Percentiles rank a stretch among this genome's conserved stretches.
phyloP scores from a whole-genome alignment of 2,113 vertebrate genomes.

The Tragelaphus buxtoni region DNA sequence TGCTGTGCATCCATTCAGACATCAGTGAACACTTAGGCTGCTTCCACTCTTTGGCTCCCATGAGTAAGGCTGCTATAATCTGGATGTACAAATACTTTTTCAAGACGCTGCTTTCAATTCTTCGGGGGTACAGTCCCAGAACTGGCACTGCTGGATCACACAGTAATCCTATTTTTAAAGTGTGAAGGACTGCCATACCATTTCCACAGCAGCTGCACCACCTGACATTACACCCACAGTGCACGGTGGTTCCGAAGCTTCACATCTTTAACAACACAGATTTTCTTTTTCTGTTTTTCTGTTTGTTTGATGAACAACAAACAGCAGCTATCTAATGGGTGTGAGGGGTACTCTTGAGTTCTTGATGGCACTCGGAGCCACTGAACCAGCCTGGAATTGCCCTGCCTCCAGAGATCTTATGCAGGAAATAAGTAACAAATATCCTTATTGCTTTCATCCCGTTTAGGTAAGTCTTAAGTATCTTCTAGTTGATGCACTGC shows the following conservation, averaged over 20 bases:
- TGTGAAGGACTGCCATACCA: background rate
- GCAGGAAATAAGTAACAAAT: background rate
- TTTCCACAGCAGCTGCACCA: background rate
- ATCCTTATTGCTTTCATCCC: background rate
- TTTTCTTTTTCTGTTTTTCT: background rate
- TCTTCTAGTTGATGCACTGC: background rate
- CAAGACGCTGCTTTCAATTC: background rate
- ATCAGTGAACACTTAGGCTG: background rate
- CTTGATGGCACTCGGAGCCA: background rate
- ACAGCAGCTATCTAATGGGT: background rate
- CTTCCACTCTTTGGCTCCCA: background rate
- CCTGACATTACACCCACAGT: background rate
- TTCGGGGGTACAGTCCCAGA: background rate
- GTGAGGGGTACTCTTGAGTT: background rate
- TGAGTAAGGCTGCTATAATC: background rate
- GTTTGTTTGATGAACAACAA: background rate
- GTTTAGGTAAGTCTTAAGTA: background rate
- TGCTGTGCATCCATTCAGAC: background rate
- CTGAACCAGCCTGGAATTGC: background rate
- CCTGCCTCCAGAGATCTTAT: background rate
- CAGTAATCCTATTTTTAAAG: background rate
- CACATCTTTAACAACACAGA: background rate
- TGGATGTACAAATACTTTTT: background rate
- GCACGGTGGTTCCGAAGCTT: background rate
- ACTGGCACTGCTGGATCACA: background rate